Conservation (phyloP, 2,888 invertebrate species). For the Cryptus armator region DNA sequence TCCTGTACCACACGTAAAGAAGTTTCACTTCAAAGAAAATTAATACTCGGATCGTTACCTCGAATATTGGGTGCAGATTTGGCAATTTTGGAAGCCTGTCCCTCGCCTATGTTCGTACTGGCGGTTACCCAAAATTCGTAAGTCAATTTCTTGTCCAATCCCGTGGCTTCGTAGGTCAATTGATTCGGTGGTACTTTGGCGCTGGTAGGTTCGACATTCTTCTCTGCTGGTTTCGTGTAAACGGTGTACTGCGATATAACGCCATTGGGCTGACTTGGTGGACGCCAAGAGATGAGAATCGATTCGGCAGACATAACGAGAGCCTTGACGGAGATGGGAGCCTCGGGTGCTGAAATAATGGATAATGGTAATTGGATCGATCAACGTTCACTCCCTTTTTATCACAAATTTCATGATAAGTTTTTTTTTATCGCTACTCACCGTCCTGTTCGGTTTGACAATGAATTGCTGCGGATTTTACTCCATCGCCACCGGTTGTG, state of each 20-base stretch:
- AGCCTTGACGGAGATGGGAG: conserved; percentile 97
- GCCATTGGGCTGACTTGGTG: conserved; percentile 96
- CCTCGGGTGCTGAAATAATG: conserved; percentile 92
- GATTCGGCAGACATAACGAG: conserved; percentile 96
- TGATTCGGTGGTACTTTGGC: conserved; percentile 94
- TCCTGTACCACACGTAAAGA: not conserved
- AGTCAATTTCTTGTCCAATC: conserved; percentile 92
- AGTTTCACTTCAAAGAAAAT: conserved; percentile 1
- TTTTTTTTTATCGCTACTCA: conserved; percentile 82
- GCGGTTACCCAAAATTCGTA: conserved; percentile 98
- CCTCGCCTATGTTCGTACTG: conserved; percentile 97
- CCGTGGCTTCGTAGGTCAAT: conserved; percentile 95
- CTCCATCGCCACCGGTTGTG: conserved; percentile 98
- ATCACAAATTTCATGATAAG: conserved; percentile 32
- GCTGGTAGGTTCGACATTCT: conserved; percentile 89
- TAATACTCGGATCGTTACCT: conserved; percentile 85
- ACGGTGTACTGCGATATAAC: conserved; percentile 97
- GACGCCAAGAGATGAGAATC: conserved; percentile 97
- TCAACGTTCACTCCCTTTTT: not conserved
- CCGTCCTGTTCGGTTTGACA: conserved; percentile 98
- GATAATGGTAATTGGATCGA: conserved; percentile 3
- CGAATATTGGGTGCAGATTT: conserved; percentile 93
- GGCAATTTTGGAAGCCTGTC: conserved; percentile 95
- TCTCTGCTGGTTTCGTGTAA: conserved; percentile 91
- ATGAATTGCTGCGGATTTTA: conserved; percentile 94